Conservation (phyloP, 2,113 vertebrate genomes). For the Sturnira hondurensis region DNA sequence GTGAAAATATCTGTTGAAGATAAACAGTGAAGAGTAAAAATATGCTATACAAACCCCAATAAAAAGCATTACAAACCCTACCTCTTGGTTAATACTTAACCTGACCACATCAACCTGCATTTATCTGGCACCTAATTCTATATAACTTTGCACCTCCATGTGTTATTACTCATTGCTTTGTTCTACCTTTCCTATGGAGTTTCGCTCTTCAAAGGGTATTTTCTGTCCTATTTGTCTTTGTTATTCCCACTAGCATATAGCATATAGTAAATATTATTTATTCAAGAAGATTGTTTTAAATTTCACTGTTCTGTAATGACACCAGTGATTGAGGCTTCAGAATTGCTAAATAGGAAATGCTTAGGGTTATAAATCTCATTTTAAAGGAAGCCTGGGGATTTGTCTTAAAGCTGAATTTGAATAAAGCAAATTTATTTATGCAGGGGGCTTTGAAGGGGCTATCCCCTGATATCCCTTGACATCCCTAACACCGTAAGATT, state of each 20-base stretch:
- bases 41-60: neutral
- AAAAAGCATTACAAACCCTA: neutral
- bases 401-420: conserved; percentile 17
- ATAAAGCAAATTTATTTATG: neutral
- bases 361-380: neutral
- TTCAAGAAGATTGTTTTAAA: neutral
- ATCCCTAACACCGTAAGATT: neutral
- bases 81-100: neutral
- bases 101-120: neutral
- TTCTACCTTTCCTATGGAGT: neutral
- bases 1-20: conserved; percentile 83
- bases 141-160: neutral
- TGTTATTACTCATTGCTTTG: neutral
- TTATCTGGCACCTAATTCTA: neutral
- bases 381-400: neutral
- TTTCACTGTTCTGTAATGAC: neutral
- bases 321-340: neutral
- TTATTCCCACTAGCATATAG: neutral
- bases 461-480: neutral
- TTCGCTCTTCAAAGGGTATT: neutral
- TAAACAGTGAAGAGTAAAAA: conserved; percentile 29
- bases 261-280: neutral
- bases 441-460: neutral
- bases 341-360: conserved; percentile 28
- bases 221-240: neutral